Evolutionary conservation across 1,140 invertebrate species (phyloP).

Genomic region (Drosophila repleta): DNA sequence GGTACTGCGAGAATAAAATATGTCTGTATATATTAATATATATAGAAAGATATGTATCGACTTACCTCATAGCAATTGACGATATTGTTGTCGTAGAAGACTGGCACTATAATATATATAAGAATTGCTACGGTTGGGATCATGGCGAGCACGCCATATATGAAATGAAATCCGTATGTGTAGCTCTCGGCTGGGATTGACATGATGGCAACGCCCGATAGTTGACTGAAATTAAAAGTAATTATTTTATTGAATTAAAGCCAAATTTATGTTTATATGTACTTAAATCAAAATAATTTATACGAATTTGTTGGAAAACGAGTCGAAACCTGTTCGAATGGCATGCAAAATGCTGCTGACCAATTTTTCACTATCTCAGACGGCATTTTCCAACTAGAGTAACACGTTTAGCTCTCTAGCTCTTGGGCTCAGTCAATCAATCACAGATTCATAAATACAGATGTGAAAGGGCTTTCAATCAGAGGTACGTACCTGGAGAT

Average conservation of each 20-base stretch:
- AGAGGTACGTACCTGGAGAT: slow-evolving; percentile 85
- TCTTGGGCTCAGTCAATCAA: no score
- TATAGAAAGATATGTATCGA: neutral
- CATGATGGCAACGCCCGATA: slow-evolving; percentile 91
- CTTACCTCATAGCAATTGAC: slow-evolving; percentile 93
- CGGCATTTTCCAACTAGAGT: no score
- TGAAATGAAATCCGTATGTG: slow-evolving; percentile 89
- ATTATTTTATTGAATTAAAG: neutral
- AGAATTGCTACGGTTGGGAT: slow-evolving; percentile 88
- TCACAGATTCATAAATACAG: neutral
- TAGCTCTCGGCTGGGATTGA: slow-evolving; percentile 93
- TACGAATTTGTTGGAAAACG: no score
- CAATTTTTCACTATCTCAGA: no score
- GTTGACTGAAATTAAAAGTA: slow-evolving; percentile 86
- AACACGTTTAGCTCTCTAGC: no score
- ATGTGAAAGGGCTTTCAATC: neutral
- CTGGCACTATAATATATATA: slow-evolving; percentile 90
- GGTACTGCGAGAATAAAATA: slow-evolving; percentile 85
- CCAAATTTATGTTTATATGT: no score
- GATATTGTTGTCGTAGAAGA: slow-evolving; percentile 91
- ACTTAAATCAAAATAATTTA: no score
- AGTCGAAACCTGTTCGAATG: no score
- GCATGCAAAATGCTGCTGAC: no score
- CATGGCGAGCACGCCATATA: slow-evolving; percentile 86
- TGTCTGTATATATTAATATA: neutral